Conservation (phyloP, 2,797 vertebrate genomes). For the Cynopterus sphinx region DNA sequence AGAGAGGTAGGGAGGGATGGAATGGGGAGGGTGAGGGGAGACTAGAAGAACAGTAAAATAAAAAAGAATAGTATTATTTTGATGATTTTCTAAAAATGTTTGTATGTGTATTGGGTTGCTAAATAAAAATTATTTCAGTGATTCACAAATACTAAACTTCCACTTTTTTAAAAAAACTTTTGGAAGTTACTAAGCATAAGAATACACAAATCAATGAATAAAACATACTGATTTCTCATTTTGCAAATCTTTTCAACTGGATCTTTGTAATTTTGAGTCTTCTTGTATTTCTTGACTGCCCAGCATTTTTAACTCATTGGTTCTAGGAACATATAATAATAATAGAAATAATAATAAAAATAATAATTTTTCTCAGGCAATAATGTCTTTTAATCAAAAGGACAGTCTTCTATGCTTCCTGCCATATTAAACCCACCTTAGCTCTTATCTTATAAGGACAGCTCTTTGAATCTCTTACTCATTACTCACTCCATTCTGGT, state of each 20-base stretch:
- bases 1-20: neutral
- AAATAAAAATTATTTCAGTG: neutral
- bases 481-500: neutral
- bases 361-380: neutral
- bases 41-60: neutral
- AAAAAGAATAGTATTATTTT: neutral
- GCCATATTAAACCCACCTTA: neutral
- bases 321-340: neutral
- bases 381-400: neutral
- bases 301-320: neutral
- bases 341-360: neutral
- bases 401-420: neutral
- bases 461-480: neutral
- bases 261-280: neutral
- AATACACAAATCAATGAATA: neutral
- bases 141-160: neutral
- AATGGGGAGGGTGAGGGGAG: fast-evolving
- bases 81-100: neutral
- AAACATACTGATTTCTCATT: neutral
- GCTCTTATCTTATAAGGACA: neutral
- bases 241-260: neutral
- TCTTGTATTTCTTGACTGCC: neutral
- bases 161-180: neutral
- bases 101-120: neutral
- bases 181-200: neutral